phyloP scores from a whole-genome alignment of 2,797 vertebrate species.

The Staurois parvus region DNA sequence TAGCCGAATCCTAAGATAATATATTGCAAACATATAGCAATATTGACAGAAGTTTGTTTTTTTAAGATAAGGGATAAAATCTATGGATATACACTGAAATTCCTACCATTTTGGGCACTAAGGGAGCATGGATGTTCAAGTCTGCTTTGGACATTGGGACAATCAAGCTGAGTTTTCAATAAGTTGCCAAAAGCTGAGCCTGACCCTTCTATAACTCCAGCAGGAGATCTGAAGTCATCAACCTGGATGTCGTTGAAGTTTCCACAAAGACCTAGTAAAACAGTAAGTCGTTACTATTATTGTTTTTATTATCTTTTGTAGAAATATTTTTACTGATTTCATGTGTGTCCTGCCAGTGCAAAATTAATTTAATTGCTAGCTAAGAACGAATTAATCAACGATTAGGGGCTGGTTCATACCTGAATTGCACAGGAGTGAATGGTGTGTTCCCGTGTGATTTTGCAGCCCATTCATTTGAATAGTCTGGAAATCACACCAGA shows the following conservation, averaged over 20 bases:
- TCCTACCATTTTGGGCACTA: conserved; percentile 70
- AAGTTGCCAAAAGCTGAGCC: conserved; percentile 53
- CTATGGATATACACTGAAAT: neutral
- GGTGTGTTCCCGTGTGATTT: too few species aligned
- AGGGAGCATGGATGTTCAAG: conserved; percentile 54
- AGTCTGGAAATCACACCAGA: too few species aligned
- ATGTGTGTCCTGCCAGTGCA: too few species aligned
- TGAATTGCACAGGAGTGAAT: too few species aligned
- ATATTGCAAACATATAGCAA: neutral
- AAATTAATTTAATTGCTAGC: too few species aligned
- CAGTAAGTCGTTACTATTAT: neutral
- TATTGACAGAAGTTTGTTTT: neutral
- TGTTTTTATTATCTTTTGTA: too few species aligned
- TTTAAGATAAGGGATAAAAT: neutral
- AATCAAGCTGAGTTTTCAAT: conserved; percentile 47
- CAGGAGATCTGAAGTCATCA: conserved; percentile 53
- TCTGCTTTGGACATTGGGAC: conserved; percentile 36
- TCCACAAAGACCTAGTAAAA: conserved; percentile 55
- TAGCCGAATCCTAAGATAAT: too few species aligned
- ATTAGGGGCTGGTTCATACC: too few species aligned
- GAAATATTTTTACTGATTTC: too few species aligned
- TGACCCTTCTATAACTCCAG: conserved; percentile 53
- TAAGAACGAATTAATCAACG: too few species aligned
- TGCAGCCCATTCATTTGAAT: too few species aligned
- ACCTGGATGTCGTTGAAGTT: conserved; percentile 58